Evolutionary conservation across 1,140 invertebrate species (phyloP), one percentile per base, ranked within the genome.

Genomic region (Heliconius himera): DNA sequence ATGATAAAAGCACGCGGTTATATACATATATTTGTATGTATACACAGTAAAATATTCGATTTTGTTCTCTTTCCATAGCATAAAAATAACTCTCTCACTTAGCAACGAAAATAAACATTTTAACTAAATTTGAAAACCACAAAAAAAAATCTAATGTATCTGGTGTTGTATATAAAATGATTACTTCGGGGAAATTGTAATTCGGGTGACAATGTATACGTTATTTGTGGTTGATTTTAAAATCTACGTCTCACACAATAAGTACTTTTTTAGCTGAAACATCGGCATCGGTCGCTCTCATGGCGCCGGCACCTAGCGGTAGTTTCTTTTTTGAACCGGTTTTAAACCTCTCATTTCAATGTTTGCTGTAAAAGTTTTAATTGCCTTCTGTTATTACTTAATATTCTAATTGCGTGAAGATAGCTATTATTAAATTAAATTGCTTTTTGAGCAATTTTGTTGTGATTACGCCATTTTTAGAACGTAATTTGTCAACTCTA

Each of bases 301-400:
- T 78, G 72, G 66, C 56, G 70, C 26, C 46, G 26, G 71, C 56
- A 82, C 26, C 29, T 83, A 83, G 76, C 82, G 82, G 79, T 83
- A 82, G 76, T 80, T 80, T 82, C 75, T 78, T 80, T 79, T 78
- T 70, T 75, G 71, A 72, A 83, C 76, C 82, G 76, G 82, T 83
- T 75, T 41, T 33, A 29, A n/a, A 60, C 36, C 74, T 72, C 41
- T 46, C 60, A 75, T 80, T 76, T 80, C 36, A 56, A 75, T 56
- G 49, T 74, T 74, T 70, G 72, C 41, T 38, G 49, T 74, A 77
- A 70, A 76, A n/a, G 60, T 74, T 78, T 73, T 70, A 73, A 74
- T 74, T 66, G 20, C 49, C 1, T 41, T 73, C 36, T 73, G 51
- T 70, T 51, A 79, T 74, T 74, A 70, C 26, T 74, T 74, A 74